Conservation (phyloP, 1,140 invertebrate genomes). For the Heliconius eleuchia region DNA sequence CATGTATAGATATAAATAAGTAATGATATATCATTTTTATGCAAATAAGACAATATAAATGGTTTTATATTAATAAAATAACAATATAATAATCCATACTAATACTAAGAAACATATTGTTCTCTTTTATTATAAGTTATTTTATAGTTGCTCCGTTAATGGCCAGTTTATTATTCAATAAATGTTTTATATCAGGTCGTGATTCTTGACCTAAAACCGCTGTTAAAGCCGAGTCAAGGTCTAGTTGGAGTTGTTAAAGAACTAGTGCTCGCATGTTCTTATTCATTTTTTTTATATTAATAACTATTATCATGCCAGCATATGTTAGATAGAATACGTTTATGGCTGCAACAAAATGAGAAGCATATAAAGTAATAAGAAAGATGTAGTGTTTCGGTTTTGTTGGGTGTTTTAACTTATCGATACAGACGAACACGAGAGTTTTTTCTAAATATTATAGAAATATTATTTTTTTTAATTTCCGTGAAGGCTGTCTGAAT, state of each 20-base stretch:
- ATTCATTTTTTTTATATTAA: neutral
- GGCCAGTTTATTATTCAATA: constrained; percentile 21
- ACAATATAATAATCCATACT: neutral
- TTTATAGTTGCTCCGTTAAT: neutral
- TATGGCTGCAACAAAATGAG: too few species aligned
- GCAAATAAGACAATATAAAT: neutral
- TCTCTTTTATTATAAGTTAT: neutral
- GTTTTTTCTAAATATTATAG: too few species aligned
- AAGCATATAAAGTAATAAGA: too few species aligned
- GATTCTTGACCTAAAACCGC: constrained; percentile 21
- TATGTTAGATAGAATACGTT: neutral
- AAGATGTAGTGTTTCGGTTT: too few species aligned
- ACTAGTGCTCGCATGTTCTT: constrained; percentile 11
- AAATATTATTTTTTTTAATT: too few species aligned
- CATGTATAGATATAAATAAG: too few species aligned
- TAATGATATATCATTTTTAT: neutral
- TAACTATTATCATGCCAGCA: constrained; percentile 1
- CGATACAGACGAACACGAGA: too few species aligned
- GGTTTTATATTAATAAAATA: constrained; percentile 2
- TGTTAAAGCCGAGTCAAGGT: constrained; percentile 19
- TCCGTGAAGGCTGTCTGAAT: too few species aligned
- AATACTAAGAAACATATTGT: constrained; percentile 9
- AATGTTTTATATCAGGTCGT: constrained; percentile 22
- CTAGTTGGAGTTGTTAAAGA: constrained; percentile 5
- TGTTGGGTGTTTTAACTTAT: too few species aligned